A percentile compares a stretch with the other conserved stretches of the same genome.
Evolutionary conservation across 2,113 vertebrate species (phyloP).

Genomic region (Dicrurus megarhynchus): DNA sequence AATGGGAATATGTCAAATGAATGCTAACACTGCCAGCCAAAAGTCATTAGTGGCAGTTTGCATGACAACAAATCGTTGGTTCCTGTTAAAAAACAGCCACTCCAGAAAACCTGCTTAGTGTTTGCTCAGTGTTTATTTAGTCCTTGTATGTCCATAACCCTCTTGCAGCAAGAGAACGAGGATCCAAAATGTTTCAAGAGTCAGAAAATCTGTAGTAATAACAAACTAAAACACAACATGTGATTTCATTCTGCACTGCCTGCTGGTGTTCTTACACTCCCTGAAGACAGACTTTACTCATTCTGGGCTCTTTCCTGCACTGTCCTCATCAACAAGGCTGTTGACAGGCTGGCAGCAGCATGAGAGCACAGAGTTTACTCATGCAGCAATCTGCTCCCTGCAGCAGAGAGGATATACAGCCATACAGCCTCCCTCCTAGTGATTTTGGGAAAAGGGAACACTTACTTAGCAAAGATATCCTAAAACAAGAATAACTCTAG

Average conservation of each 20-base stretch:
- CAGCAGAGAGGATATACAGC: not conserved
- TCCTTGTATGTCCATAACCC: not conserved
- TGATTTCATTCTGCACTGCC: not conserved
- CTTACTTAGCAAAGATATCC: not conserved
- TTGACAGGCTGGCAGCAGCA: not conserved
- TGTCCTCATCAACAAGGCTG: not conserved
- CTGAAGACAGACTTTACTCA: not conserved
- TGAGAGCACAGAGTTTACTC: not conserved
- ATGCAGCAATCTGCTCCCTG: not conserved
- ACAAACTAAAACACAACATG: not conserved
- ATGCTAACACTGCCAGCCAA: slow-evolving; percentile 5
- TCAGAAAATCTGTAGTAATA: not conserved
- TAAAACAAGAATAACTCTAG: not conserved
- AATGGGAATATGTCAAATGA: not conserved
- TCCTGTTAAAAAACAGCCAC: not conserved
- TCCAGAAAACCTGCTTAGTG: not conserved
- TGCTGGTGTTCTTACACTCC: not conserved
- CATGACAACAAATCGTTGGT: slow-evolving; percentile 23
- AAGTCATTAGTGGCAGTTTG: slow-evolving; percentile 3
- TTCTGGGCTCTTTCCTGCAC: not conserved
- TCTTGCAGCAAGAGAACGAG: not conserved
- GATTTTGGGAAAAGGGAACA: not conserved
- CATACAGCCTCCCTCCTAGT: not conserved
- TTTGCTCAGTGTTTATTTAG: not conserved
- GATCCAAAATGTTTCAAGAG: not conserved